Percentiles rank a stretch among this genome's conserved stretches.
phyloP scores from a whole-genome alignment of 2,888 invertebrate genomes.

The Fragum whitleyi region DNA sequence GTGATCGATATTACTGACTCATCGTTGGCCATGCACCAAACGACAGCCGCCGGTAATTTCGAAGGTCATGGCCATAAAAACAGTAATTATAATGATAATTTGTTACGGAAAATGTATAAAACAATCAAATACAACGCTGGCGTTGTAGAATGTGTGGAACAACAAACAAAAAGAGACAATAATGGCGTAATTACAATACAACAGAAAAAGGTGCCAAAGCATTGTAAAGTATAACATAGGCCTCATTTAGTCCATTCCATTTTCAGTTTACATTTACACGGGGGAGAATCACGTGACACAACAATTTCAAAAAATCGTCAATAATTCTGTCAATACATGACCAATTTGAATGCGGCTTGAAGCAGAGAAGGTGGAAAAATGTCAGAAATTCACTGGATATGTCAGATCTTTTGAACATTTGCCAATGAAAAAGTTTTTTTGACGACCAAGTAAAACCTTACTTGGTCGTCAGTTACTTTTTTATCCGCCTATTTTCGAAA shows the following conservation, averaged over 20 bases:
- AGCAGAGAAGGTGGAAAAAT: too few relatives aligned
- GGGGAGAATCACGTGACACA: too few relatives aligned
- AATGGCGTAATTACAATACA: slow-evolving; percentile 18
- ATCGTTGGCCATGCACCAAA: slow-evolving; percentile 78
- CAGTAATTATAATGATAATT: slow-evolving; percentile 72
- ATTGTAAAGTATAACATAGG: slow-evolving; percentile 40
- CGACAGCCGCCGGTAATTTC: slow-evolving; percentile 74
- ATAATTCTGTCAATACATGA: too few relatives aligned
- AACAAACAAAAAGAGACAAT: slow-evolving; percentile 48
- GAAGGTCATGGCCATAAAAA: slow-evolving; percentile 72
- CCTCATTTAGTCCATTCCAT: background rate
- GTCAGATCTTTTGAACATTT: too few relatives aligned
- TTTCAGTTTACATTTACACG: background rate
- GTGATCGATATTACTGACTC: slow-evolving; percentile 77
- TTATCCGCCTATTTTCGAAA: too few relatives aligned
- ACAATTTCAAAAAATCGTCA: too few relatives aligned
- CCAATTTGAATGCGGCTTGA: too few relatives aligned
- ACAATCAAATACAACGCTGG: slow-evolving; percentile 71
- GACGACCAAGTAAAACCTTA: too few relatives aligned
- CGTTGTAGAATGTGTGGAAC: slow-evolving; percentile 68
- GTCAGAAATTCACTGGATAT: too few relatives aligned
- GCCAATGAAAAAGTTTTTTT: too few relatives aligned
- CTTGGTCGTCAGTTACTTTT: too few relatives aligned
- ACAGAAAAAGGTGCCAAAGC: slow-evolving; percentile 36
- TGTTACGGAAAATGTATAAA: slow-evolving; percentile 68